A percentile compares a stretch with the other conserved stretches of the same genome.
Evolutionary conservation across 2,888 invertebrate genomes (phyloP).

Genomic region (Drosophila mayaguana): DNA sequence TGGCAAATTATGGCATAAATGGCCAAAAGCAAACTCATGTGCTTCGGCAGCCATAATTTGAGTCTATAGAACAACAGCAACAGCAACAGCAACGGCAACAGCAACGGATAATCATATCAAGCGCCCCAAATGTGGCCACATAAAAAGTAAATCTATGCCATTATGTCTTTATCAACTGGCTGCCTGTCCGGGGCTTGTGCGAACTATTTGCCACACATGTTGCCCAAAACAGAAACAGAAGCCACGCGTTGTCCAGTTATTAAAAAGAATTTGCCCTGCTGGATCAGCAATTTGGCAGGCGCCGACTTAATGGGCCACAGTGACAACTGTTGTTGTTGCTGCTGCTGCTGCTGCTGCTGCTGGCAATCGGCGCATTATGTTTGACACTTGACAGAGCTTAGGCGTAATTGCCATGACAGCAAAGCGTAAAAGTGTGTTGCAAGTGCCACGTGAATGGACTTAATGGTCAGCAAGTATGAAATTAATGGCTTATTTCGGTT

Average conservation of each 20-base stretch:
- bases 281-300: conserved; percentile 67
- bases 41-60: conserved; percentile 23
- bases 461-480: conserved; percentile 75
- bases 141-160: conserved; percentile 73
- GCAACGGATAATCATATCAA: conserved; percentile 64
- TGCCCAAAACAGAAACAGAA: conserved; percentile 35
- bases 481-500: conserved; percentile 69
- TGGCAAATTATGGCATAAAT: conserved; percentile 70
- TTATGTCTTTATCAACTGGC: conserved; percentile 81
- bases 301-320: conserved; percentile 61
- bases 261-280: conserved; percentile 76
- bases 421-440: conserved; percentile 36
- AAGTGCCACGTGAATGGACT: conserved; percentile 50
- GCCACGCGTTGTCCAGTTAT: conserved; percentile 59
- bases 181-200: conserved; percentile 39
- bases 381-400: conserved; percentile 79
- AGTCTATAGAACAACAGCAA: conserved; percentile 2
- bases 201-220: conserved; percentile 79
- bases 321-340: conserved; percentile 66
- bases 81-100: conserved; percentile 13
- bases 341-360: conserved; percentile 17
- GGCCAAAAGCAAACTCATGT: conserved; percentile 52
- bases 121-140: conserved; percentile 69
- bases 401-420: conserved; percentile 72
- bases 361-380: conserved; percentile 64